Evolutionary conservation across 2,113 vertebrate species (phyloP), one percentile per base, ranked within the genome.

Genomic region (Osmerus mordax): DNA sequence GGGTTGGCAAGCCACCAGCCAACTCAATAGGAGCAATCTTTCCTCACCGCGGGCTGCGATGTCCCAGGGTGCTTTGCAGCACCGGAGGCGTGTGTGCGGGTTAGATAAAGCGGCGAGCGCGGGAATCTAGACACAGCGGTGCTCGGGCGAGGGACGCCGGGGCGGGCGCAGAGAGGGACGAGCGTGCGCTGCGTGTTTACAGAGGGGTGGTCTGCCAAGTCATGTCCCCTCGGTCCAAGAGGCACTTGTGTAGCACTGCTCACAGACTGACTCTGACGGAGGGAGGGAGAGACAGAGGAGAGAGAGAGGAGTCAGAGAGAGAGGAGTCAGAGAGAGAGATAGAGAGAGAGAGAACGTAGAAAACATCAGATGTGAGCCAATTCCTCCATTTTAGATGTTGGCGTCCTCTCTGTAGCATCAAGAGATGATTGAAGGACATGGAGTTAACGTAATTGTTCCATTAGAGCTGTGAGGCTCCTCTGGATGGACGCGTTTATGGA

Each of bases 1-100:
- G 47, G 64, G 78, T 80, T 90, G 88, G 88, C 82, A 88, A 78
- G 58, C 61, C 84, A 85, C 84, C 85, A 87, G 84, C 66, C 71
- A 69, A 74, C 80, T 89, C 80, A 80, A 78, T 73, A 78, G 76
- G 83, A 81, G 84, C 85, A 88, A 87, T 88, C 82, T 83, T 78
- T 32, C 81, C 69, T 54, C 82, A 81, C 76, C 25, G 79, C 84
- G 82, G 84, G 76, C 78, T 75, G 82, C 67, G 78, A 90, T 87
- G 85, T 85, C 84, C 86, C 87, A 87, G 84, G 80, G 84, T 86
- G 79, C 83, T 77, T 77, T 80, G 84, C 83, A 73, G 75, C n/a
- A 41, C 84, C 83, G 75, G n/a, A 83, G 63, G 76, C 79, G 73
- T 79, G 68, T 70, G 68, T 59, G 32, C 19, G 16, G 9, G 68